Conservation (phyloP, 2,797 vertebrate species). For the Odontamblyopus rebecca region DNA sequence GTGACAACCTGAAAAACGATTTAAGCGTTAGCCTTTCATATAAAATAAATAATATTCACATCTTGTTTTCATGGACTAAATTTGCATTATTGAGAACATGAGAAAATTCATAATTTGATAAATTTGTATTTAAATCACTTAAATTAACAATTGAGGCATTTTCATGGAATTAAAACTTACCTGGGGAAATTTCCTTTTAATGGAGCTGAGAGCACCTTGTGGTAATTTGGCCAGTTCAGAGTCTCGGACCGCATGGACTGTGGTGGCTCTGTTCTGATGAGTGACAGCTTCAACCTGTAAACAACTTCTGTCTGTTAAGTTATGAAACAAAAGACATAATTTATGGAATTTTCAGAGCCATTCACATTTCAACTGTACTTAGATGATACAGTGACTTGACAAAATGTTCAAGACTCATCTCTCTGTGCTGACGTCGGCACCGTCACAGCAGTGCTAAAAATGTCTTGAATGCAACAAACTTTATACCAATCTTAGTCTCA, state of each 20-base stretch:
- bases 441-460: conserved; percentile 35
- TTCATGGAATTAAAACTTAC: conserved; percentile 51
- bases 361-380: background rate
- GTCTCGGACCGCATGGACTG: conserved; percentile 91
- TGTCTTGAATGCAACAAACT: conserved; percentile 27
- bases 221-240: conserved; percentile 96
- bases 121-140: background rate
- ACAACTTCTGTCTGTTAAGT: background rate
- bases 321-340: background rate
- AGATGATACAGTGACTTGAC: background rate
- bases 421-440: conserved; percentile 40
- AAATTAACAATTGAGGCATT: background rate
- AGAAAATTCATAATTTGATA: background rate
- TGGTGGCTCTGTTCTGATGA: conserved; percentile 90
- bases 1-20: conserved; percentile 86
- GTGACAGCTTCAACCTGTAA: conserved; percentile 91
- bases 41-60: no score
- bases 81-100: background rate
- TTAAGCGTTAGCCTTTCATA: background rate
- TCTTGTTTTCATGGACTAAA: background rate
- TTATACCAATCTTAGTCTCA: conserved; percentile 29
- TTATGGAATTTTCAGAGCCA: background rate
- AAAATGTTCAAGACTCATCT: conserved; percentile 25
- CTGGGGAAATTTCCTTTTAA: conserved; percentile 95
- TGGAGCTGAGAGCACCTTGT: conserved; percentile 88